Conservation (phyloP, 2,797 vertebrate genomes). For the Microctenopoma lineatum region DNA sequence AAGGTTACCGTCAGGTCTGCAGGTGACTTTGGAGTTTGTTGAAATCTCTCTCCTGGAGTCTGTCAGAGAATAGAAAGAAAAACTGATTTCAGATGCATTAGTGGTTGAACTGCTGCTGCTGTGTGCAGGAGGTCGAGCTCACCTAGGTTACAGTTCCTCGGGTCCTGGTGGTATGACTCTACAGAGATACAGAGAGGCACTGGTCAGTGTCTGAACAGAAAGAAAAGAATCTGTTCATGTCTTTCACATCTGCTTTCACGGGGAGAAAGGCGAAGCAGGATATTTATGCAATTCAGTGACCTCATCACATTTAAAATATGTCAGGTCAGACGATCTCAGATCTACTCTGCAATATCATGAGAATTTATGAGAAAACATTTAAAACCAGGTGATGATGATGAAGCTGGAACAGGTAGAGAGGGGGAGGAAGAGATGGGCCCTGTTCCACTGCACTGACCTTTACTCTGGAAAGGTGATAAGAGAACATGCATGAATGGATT, state of each 20-base stretch:
- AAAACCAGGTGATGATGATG: too few species aligned
- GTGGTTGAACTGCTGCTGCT: neutral
- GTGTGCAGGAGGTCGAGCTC: constrained; percentile 27
- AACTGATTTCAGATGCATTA: neutral
- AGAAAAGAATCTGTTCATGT: neutral
- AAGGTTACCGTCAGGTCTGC: constrained; percentile 78
- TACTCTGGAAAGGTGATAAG: too few species aligned
- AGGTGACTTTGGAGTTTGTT: constrained; percentile 92
- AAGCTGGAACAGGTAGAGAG: too few species aligned
- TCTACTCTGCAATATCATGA: too few species aligned
- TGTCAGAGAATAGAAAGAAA: constrained; percentile 29
- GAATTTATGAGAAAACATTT: too few species aligned
- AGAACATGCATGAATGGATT: too few species aligned
- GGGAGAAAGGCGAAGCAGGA: too few species aligned
- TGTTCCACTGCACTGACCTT: too few species aligned
- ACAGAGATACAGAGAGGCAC: constrained; percentile 39
- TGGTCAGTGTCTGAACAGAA: neutral
- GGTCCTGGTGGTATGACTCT: constrained; percentile 81
- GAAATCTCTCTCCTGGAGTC: constrained; percentile 89
- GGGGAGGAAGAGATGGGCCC: too few species aligned
- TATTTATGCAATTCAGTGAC: too few species aligned
- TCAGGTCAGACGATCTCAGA: neutral
- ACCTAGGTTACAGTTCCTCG: constrained; percentile 83
- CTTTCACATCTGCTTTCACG: too few species aligned
- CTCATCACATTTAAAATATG: too few species aligned